Conservation (phyloP, 2,113 vertebrate species). For the Heterotilapia buettikoferi region DNA sequence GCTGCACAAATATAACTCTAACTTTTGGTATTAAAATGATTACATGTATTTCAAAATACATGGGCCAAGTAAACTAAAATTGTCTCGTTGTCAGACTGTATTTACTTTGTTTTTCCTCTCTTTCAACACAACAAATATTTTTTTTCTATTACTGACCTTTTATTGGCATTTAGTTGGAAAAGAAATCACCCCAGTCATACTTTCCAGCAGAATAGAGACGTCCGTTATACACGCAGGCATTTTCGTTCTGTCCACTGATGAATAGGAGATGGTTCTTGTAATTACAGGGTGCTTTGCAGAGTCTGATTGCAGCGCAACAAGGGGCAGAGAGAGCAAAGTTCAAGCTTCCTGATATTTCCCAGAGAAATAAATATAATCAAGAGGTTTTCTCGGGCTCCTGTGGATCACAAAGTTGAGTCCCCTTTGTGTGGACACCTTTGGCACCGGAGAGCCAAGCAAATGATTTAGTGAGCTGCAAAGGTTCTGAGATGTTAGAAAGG, state of each 20-base stretch:
- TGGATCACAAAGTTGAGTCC: constrained; percentile 9
- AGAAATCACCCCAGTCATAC: background rate
- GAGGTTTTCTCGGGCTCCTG: background rate
- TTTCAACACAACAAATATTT: background rate
- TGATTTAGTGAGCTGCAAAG: constrained; percentile 20
- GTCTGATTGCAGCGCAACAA: constrained; percentile 37
- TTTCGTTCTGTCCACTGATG: constrained; percentile 37
- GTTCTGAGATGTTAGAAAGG: background rate
- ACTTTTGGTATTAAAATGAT: background rate
- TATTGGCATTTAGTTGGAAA: background rate
- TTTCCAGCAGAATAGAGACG: background rate
- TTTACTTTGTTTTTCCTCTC: background rate
- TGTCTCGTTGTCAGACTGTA: background rate
- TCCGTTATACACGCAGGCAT: constrained; percentile 4
- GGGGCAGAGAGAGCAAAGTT: constrained; percentile 47
- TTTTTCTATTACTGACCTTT: constrained; percentile 1
- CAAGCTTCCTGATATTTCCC: constrained; percentile 52
- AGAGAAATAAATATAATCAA: constrained; percentile 56
- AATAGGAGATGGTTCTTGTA: constrained; percentile 46
- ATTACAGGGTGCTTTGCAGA: constrained; percentile 48
- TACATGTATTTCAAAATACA: background rate
- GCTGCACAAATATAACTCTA: background rate
- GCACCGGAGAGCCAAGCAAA: constrained; percentile 14
- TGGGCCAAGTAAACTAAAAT: background rate
- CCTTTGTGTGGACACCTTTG: constrained; percentile 25